Evolutionary conservation across 2,797 vertebrate genomes (phyloP).

Genomic region (Taenioides sp.): DNA sequence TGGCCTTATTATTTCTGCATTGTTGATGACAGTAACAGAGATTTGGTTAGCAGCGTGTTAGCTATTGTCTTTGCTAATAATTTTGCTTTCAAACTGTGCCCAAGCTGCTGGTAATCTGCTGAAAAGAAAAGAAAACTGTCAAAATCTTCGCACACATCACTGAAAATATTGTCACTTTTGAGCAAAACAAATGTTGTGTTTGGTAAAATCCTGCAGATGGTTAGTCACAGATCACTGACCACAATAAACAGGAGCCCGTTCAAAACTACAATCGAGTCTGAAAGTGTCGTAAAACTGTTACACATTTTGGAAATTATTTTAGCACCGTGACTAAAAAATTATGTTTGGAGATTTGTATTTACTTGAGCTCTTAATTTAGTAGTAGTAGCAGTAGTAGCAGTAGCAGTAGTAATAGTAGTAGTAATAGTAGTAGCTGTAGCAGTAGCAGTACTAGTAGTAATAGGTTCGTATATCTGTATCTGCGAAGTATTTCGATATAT

Average conservation of each 20-base stretch:
- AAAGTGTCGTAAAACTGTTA: background rate
- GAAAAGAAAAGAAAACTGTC: no score
- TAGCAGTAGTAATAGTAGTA: no score
- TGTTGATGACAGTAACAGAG: background rate
- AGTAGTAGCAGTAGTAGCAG: background rate
- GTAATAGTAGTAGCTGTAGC: no score
- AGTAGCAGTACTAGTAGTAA: background rate
- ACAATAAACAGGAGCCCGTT: conserved; percentile 35
- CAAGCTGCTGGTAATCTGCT: conserved; percentile 4
- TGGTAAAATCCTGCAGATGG: background rate
- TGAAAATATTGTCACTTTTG: conserved; percentile 7
- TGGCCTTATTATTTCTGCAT: background rate
- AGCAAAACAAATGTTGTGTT: conserved; percentile 8
- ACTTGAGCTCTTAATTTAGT: background rate
- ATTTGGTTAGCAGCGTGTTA: background rate
- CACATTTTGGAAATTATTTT: background rate
- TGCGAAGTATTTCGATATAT: background rate
- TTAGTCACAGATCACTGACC: conserved; percentile 7
- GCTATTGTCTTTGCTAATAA: background rate
- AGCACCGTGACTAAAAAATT: background rate
- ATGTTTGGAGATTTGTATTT: background rate
- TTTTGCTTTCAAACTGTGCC: background rate
- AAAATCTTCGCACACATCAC: background rate
- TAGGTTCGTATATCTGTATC: background rate
- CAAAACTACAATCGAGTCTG: background rate